Conservation (phyloP, 2,113 vertebrate genomes). For the Ivindomyrus marchei region DNA sequence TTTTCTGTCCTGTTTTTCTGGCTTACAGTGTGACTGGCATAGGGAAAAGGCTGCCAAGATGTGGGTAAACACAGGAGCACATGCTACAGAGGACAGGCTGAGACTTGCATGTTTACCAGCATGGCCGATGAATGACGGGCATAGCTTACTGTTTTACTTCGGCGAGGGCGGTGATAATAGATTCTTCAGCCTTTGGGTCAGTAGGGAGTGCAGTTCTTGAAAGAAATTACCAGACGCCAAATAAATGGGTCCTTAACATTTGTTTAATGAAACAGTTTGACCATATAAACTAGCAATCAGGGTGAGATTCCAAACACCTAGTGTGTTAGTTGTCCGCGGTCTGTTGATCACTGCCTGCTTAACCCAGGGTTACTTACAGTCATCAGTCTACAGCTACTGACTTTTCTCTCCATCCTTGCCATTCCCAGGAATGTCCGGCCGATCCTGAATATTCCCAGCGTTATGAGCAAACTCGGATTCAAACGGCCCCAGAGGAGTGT, state of each 20-base stretch:
- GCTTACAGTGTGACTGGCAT: not conserved
- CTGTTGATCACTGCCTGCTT: not conserved
- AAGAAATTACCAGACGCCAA: not conserved
- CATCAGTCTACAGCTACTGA: not conserved
- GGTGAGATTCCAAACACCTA: not conserved
- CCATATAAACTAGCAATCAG: not conserved
- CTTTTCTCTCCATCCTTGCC: not conserved
- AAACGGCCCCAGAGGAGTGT: not conserved
- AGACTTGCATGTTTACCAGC: not conserved
- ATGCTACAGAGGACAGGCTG: not conserved
- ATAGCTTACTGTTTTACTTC: not conserved
- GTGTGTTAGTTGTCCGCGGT: not conserved
- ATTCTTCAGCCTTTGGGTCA: not conserved
- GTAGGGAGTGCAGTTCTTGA: not conserved
- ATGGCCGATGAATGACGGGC: not conserved
- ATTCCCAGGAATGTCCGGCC: not conserved
- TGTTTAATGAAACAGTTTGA: not conserved
- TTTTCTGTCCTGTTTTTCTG: not conserved
- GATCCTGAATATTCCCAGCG: not conserved
- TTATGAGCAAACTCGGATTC: not conserved
- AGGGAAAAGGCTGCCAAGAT: not conserved
- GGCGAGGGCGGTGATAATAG: not conserved
- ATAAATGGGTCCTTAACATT: not conserved
- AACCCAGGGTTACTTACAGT: not conserved
- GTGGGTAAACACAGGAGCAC: not conserved